Conservation (phyloP, 1,140 invertebrate species). For the Cherax destructor region DNA sequence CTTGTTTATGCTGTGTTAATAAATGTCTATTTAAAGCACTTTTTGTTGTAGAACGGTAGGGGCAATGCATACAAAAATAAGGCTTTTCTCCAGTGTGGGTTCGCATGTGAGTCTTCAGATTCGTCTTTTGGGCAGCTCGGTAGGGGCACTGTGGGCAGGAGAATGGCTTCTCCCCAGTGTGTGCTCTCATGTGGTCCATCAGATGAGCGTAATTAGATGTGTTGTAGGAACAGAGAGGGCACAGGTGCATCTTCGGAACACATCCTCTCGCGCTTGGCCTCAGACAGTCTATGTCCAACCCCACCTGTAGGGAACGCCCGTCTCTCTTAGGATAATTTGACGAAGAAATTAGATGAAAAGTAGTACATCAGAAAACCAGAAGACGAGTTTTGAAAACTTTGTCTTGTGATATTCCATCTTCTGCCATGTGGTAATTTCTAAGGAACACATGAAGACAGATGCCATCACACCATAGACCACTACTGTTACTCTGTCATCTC, state of each 20-base stretch:
- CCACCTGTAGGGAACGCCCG: constrained; percentile 58
- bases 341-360: constrained; percentile 1
- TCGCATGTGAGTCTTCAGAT: constrained; percentile 57
- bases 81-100: constrained; percentile 64
- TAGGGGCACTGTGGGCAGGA: constrained; percentile 61
- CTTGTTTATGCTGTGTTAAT: constrained; percentile 22
- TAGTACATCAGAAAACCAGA: constrained; percentile 19
- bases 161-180: constrained; percentile 60
- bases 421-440: not conserved
- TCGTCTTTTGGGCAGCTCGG: constrained; percentile 59
- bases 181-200: constrained; percentile 62
- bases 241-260: constrained; percentile 49
- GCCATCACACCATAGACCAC: constrained; percentile 15
- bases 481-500: constrained; percentile 51
- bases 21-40: constrained; percentile 52
- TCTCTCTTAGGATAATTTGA: constrained; percentile 37
- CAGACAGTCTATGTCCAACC: constrained; percentile 32
- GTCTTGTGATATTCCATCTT: constrained; percentile 8
- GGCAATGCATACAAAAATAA: constrained; percentile 51
- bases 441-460: not conserved
- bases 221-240: constrained; percentile 55
- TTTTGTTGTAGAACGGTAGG: constrained; percentile 47
- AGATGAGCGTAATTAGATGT: constrained; percentile 58
- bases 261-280: constrained; percentile 39
- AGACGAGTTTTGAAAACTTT: not conserved